Base-by-base conservation (phyloP, 2,797 vertebrate genomes). In the Pangasius larnaudii region DNA sequence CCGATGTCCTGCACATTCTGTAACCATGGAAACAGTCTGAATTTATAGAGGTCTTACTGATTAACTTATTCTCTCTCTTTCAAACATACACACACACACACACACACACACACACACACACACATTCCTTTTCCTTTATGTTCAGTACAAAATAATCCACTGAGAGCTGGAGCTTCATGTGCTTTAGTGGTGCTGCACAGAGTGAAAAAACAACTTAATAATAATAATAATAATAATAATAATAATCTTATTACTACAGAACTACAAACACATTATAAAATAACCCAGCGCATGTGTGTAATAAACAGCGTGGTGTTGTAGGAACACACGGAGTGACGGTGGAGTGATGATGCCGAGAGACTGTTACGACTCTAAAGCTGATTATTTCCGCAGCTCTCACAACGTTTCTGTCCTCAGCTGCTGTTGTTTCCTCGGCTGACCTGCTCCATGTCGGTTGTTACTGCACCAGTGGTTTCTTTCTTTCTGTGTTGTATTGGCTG, bases 1-100 rank as follows among this genome's bases (percentile, higher is more conserved):
- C 33, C 13, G 7, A 7, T 27, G 36, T 42, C 36, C 59, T 42
- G 59, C 58, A 14, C 80, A 61, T 83, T 59, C 14, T n/a, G 80
- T 83, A n/a, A 46, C 80, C 80, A 63, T 83, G 59, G 80, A 63
- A 63, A 83, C 80, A 59, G 56, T 3, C 36, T 65, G 30, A 59
- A 63, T 63, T 46, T 18, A 63, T 61, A 18, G 24, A 42, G 56
- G 6, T 63, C 36, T 39, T 46, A 63, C 80, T 49, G 72, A 49
- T n/a, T 0, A 75, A 75, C 72, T 75, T 75, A 75, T 75, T 75
- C 42, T 42, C 9, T 72, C 36, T 39, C 69, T 22, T 33, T 0
- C 59, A 63, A 24, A 63, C 56, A 63, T n/a, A 67, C 63, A 65
- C 65, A 69, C 65, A 36, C 65, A 63, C 61, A 65, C 61, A 65